Conservation (phyloP, 2,797 vertebrate genomes). For the Phataginus tetradactyla region DNA sequence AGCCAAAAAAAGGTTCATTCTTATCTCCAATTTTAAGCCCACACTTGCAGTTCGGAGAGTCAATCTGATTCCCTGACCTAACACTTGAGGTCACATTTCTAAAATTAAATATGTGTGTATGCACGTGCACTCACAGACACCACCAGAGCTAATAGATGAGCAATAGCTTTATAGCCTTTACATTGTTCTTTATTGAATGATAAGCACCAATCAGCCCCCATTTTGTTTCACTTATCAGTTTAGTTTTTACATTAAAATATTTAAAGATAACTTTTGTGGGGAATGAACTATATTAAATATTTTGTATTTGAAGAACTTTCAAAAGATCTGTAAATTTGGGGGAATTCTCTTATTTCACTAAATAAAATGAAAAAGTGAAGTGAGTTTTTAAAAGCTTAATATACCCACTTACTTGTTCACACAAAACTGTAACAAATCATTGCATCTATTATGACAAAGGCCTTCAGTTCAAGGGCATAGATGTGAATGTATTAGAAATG, state of each 20-base stretch:
- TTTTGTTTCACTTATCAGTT: neutral
- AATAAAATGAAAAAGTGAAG: neutral
- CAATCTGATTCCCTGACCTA: neutral
- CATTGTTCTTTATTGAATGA: neutral
- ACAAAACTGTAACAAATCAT: conserved; percentile 8
- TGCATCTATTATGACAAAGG: neutral
- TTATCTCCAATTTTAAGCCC: neutral
- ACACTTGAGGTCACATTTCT: neutral
- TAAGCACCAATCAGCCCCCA: neutral
- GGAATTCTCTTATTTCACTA: neutral
- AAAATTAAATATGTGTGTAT: neutral
- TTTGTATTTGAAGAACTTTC: neutral
- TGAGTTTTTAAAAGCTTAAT: neutral
- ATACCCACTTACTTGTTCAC: neutral
- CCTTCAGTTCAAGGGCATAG: neutral
- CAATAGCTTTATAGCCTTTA: neutral
- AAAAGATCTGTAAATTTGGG: neutral
- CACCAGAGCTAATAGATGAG: neutral
- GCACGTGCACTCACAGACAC: neutral
- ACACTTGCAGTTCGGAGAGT: neutral
- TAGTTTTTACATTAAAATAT: neutral
- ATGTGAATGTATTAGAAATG: neutral
- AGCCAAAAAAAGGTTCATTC: neutral
- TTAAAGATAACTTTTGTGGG: neutral
- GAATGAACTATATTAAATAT: neutral